Base-by-base conservation (phyloP, 2,113 vertebrate genomes). In the Spilogale gracilis region DNA sequence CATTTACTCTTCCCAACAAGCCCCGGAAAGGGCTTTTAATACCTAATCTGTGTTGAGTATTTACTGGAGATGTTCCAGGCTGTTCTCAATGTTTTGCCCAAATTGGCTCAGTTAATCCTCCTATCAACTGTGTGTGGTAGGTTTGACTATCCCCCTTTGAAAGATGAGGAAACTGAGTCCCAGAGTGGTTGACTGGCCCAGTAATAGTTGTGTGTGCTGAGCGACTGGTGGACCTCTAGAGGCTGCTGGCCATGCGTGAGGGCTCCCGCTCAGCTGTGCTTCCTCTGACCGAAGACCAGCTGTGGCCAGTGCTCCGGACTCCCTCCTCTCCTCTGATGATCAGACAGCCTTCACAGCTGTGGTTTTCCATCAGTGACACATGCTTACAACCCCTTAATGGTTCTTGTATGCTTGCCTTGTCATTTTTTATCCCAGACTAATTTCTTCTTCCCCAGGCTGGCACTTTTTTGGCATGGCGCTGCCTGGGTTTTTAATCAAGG, bases 361-460 rank as follows among this genome's bases (percentile, higher is more conserved):
- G 86, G 43, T 12, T 73, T 87, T 71, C 50, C 38, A 3, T 52
- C 73, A 4, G 5, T 65, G 90, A 83, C n/a, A 2, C 5, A 0
- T 9, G 78, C 87, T 78, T 87, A 12, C 60, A 48, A 6, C 11
- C 79, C 94, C 38, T 25, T 56, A 20, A 45, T 58, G 73, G 20
- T 18, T 63, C 67, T 58, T 21, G 63, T 74, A 25, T 65, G 20
- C 58, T 94, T 60, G 58, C 58, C 94, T 88, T 87, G 87, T 91
- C n/a, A 11, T 60, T 95, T 94, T 97, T 95, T 71, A 97, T 94
- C 95, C 96, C 73, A 45, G 86, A 65, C 71, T 92, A 86, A 95
- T 98, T 83, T 93, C 81, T 95, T 80, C 67, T 67, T 73, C 85
- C 90, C 60, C 38, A 5, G 73, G 86, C 96, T 87, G 90, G 83